A percentile compares a stretch with the other conserved stretches of the same genome.
phyloP scores from a whole-genome alignment of 2,113 vertebrate species.

The Neogobius melanostomus region DNA sequence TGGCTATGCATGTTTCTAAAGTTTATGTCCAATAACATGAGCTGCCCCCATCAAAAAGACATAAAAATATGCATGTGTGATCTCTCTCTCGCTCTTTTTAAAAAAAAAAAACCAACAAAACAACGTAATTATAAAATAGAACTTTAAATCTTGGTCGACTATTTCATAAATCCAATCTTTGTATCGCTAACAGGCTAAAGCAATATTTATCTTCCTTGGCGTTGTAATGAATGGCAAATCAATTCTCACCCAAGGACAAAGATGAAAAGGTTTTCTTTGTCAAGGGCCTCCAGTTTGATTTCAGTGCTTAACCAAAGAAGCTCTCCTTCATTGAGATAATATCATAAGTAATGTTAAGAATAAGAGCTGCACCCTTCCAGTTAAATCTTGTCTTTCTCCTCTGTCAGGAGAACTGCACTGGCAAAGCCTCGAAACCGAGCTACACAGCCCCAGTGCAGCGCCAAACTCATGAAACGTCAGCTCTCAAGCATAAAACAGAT shows the following conservation, averaged over 20 bases:
- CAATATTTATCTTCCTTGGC: neutral
- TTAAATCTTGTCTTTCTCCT: constrained; percentile 37
- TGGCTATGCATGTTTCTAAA: no score
- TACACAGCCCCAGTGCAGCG: constrained; percentile 39
- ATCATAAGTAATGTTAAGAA: constrained; percentile 3
- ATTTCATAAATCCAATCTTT: neutral
- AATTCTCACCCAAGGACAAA: constrained; percentile 7
- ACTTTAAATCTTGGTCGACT: no score
- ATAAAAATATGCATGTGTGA: neutral
- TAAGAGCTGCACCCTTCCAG: constrained; percentile 28
- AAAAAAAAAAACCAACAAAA: no score
- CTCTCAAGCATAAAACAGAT: constrained; percentile 54
- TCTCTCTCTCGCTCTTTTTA: no score
- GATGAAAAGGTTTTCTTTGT: constrained; percentile 24
- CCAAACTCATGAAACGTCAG: constrained; percentile 36
- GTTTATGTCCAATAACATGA: no score
- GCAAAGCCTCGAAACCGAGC: constrained; percentile 48
- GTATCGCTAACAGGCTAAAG: neutral
- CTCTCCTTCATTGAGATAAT: constrained; percentile 33
- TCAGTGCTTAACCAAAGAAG: constrained; percentile 21
- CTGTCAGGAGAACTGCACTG: constrained; percentile 53
- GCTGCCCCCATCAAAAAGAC: no score
- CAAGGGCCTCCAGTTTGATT: constrained; percentile 5
- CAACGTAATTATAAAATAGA: no score
- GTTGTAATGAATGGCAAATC: constrained; percentile 17